Evolutionary conservation across 1,140 invertebrate genomes (phyloP).

Genomic region (Trichomalopsis sarcophagae): DNA sequence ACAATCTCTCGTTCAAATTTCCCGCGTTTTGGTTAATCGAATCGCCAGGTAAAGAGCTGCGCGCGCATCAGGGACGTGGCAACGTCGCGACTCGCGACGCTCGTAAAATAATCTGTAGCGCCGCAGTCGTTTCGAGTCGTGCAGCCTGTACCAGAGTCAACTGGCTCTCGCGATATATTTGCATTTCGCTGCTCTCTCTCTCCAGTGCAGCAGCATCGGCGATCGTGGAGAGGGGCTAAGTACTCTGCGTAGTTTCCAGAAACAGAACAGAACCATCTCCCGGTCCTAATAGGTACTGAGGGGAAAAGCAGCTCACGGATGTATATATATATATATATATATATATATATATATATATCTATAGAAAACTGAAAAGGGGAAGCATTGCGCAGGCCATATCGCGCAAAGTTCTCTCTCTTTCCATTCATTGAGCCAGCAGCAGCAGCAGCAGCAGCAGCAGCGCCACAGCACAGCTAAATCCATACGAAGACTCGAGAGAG

Average conservation of each 20-base stretch:
- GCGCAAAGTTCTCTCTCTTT: background rate
- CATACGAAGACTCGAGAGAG: background rate
- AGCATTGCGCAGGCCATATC: background rate
- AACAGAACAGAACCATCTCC: constrained; percentile 17
- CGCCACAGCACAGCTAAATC: background rate
- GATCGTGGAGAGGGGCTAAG: background rate
- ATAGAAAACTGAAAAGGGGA: background rate
- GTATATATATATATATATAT: background rate
- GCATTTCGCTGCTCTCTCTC: no score
- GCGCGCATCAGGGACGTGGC: background rate
- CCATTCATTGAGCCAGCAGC: constrained; percentile 8
- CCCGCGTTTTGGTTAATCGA: background rate
- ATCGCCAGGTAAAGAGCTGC: background rate
- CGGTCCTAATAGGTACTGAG: constrained; percentile 6
- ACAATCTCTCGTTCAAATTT: background rate
- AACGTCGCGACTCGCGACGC: background rate
- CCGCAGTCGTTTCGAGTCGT: background rate
- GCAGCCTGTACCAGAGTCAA: background rate
- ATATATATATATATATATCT: background rate
- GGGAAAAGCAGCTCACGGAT: background rate
- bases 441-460: constrained; percentile 3
- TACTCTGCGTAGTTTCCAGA: constrained; percentile 18
- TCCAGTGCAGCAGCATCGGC: no score
- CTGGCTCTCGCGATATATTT: background rate
- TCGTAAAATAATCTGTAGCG: background rate